Conservation (phyloP, 2,113 vertebrate species). For the Tyrannus savana region DNA sequence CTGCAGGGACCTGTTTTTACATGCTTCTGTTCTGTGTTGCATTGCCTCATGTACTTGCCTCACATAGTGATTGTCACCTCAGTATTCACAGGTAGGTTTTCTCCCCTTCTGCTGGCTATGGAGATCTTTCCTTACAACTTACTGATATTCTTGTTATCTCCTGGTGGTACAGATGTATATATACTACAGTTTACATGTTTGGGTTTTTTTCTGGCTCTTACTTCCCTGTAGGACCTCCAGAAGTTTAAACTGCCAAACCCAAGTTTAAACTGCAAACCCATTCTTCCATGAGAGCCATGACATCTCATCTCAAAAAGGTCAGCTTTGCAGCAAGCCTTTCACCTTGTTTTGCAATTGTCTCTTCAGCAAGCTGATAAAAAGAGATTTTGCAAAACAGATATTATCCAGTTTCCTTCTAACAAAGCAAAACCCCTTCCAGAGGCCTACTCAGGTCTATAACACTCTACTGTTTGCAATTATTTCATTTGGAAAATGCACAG, state of each 20-base stretch:
- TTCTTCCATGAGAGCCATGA: not conserved
- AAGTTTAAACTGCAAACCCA: not conserved
- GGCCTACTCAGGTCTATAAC: not conserved
- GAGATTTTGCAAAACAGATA: not conserved
- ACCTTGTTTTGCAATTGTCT: not conserved
- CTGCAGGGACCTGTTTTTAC: not conserved
- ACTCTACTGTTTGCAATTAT: not conserved
- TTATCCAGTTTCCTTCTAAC: not conserved
- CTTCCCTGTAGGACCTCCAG: not conserved
- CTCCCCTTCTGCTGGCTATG: not conserved
- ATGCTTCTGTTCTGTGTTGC: not conserved
- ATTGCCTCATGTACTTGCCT: not conserved
- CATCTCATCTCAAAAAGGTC: not conserved
- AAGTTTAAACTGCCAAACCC: not conserved
- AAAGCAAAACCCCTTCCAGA: not conserved
- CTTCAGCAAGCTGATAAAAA: not conserved
- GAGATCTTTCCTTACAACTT: not conserved
- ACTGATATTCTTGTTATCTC: not conserved
- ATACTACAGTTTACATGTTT: not conserved
- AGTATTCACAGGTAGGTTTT: not conserved
- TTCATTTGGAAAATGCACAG: not conserved
- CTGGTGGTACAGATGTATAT: not conserved
- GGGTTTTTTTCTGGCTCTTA: not conserved
- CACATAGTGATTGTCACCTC: not conserved
- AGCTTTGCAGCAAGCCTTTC: not conserved